A percentile compares a stretch with the other conserved stretches of the same genome.
phyloP scores from a whole-genome alignment of 2,888 invertebrate genomes.

The Phaonia tiefii region DNA sequence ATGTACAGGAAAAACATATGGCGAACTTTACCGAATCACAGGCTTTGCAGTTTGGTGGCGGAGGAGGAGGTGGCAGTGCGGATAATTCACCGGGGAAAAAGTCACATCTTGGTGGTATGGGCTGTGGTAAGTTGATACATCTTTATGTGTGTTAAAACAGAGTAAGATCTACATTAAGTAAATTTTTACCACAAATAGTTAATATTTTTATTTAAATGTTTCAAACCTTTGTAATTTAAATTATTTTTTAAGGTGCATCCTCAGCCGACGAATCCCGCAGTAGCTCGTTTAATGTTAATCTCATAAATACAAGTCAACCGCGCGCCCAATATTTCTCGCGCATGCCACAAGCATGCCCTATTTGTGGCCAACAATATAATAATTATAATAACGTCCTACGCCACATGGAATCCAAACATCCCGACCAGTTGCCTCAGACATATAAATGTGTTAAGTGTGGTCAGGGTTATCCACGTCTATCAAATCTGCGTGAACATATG shows the following conservation, averaged over 20 bases:
- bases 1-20: conserved; percentile 80
- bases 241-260: conserved; percentile 68
- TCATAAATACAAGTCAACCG: conserved; percentile 67
- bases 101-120: conserved; percentile 47
- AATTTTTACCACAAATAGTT: too few relatives aligned
- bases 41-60: too few relatives aligned
- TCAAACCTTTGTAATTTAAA: background rate
- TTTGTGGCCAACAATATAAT: conserved; percentile 80
- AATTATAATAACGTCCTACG: conserved; percentile 80
- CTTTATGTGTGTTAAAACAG: too few relatives aligned
- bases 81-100: conserved; percentile 73
- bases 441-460: conserved; percentile 80
- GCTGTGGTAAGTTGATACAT: conserved; percentile 62
- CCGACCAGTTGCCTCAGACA: conserved; percentile 80
- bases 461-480: conserved; percentile 79
- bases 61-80: conserved; percentile 50
- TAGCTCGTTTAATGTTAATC: conserved; percentile 59
- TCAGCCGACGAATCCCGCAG: conserved; percentile 75
- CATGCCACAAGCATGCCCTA: conserved; percentile 80
- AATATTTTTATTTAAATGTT: background rate
- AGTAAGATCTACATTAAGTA: too few relatives aligned
- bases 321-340: conserved; percentile 79
- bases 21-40: conserved; percentile 70
- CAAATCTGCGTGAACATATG: conserved; percentile 80
- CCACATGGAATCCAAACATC: conserved; percentile 81